Base-by-base conservation (phyloP, 2,113 vertebrate species). In the Mellivora capensis region DNA sequence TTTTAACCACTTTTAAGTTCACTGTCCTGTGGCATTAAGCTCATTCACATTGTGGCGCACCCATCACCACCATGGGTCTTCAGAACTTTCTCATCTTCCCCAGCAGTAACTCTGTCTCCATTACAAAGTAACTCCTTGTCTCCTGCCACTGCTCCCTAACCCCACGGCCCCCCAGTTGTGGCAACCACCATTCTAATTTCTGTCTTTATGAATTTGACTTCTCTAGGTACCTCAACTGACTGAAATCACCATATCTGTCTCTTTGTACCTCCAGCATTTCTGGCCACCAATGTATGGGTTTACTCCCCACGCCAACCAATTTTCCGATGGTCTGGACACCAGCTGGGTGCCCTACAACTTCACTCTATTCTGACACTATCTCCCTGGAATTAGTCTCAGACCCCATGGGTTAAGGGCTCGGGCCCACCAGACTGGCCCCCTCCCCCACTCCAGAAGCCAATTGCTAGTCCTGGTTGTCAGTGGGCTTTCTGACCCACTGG, bases 121-220 rank as follows among this genome's bases (percentile, higher is more conserved):
- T 27, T 11, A 54, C 54, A 64, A 17, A 57, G 71, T 12, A 74
- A 7, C 2, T 64, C 42, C 79, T 44, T 13, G 0, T 54, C n/a
- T 54, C 42, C 42, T 25, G 34, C 29, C 29, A 34, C 79, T 21
- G 31, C 20, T 14, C 20, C n/a, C n/a, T 49, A 23, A 3, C 71
- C 23, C 39, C 37, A 3, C 25, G 21, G 13, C 6, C 3, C 12
- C 3, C 21, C 37, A 6, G 10, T 39, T 12, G 2, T 13, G 5
- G 62, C 12, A 21, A 9, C 4, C 20, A 81, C 17, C 12, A 7
- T 62, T 61, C 18, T 31, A 44, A 37, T 76, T 49, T 64, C 67
- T 76, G 42, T 87, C n/a, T 44, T 4, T 72, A 18, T 21, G 25
- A 88, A 31, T 74, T 9, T 77, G 57, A 44, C 29, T 61, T 12